phyloP scores from a whole-genome alignment of 2,113 vertebrate species.

The Capreolus pygargus region DNA sequence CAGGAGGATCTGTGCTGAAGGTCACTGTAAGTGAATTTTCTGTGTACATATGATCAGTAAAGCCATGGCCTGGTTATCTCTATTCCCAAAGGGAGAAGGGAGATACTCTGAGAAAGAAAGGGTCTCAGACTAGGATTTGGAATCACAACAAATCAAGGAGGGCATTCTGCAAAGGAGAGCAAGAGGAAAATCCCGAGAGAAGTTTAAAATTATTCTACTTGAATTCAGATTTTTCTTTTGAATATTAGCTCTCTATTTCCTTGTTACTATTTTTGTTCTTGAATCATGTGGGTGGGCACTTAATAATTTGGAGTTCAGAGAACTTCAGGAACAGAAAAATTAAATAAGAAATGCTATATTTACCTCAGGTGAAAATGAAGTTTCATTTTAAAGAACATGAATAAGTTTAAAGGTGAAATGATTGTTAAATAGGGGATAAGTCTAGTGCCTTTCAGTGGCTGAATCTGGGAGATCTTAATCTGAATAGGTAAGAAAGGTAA shows the following conservation, averaged over 20 bases:
- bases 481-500: not conserved
- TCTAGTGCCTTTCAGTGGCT: not conserved
- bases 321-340: not conserved
- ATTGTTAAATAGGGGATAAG: not conserved
- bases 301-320: not conserved
- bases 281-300: not conserved
- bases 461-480: not conserved
- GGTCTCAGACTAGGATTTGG: not conserved
- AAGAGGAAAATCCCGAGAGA: not conserved
- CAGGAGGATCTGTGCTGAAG: not conserved
- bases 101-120: not conserved
- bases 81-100: not conserved
- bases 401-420: not conserved
- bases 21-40: not conserved
- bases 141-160: not conserved
- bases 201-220: not conserved
- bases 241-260: not conserved
- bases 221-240: not conserved
- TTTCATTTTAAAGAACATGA: not conserved
- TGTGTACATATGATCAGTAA: not conserved
- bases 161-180: not conserved
- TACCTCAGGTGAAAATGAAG: not conserved
- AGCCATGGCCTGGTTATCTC: not conserved
- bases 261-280: not conserved
- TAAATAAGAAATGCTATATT: not conserved